phyloP scores from a whole-genome alignment of 2,888 invertebrate species.

The Halictus quadricinctus region DNA sequence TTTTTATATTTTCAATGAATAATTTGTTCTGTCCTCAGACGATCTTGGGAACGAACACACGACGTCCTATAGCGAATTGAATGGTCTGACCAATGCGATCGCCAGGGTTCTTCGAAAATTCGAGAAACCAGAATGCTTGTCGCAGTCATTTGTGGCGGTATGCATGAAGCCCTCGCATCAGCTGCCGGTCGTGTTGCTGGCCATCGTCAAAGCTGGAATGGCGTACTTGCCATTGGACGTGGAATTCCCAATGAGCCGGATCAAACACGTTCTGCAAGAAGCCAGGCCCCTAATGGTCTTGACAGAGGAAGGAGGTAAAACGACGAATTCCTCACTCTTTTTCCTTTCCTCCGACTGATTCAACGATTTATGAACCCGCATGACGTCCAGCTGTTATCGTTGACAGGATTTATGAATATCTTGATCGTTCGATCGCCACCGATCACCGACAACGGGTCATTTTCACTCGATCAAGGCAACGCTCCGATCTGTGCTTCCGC shows the following conservation, averaged over 20 bases:
- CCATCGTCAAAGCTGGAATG: slow-evolving; percentile 91
- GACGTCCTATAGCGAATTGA: slow-evolving; percentile 84
- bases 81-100: slow-evolving; percentile 84
- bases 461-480: not conserved
- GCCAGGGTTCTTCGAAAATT: slow-evolving; percentile 84
- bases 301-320: slow-evolving; percentile 86
- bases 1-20: not conserved
- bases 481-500: not conserved
- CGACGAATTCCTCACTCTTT: not conserved
- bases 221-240: slow-evolving; percentile 93
- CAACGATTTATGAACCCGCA: not conserved
- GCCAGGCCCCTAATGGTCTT: slow-evolving; percentile 88
- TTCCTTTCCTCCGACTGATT: no score
- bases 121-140: slow-evolving; percentile 82
- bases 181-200: slow-evolving; percentile 87
- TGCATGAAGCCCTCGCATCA: slow-evolving; percentile 90
- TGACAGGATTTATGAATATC: not conserved
- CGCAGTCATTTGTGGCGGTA: slow-evolving; percentile 90
- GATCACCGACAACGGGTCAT: not conserved
- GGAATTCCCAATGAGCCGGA: slow-evolving; percentile 87
- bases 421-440: not conserved
- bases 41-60: slow-evolving; percentile 68
- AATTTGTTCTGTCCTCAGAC: slow-evolving; percentile 64
- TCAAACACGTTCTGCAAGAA: slow-evolving; percentile 90
- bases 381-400: not conserved